These are phyloP conservation scores for Chamaea fasciata DNA, from an alignment of 2,113 vertebrate species.

Conservation along the genomic window DNA sequence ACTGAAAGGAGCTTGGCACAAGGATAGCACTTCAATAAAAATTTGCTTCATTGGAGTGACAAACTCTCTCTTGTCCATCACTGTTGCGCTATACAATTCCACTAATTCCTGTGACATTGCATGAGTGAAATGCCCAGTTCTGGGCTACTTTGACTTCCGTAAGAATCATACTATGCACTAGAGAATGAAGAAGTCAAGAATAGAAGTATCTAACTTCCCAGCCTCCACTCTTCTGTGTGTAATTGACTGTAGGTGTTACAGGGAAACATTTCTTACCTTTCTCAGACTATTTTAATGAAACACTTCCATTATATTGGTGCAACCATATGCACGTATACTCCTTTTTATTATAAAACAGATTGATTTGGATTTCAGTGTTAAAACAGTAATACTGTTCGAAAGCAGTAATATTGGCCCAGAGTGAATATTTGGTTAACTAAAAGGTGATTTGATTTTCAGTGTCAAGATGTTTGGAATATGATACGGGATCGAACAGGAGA, in stretches of 20 bases:
- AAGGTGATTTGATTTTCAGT: background rate
- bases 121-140: background rate
- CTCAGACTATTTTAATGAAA: background rate
- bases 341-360: background rate
- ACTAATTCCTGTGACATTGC: background rate
- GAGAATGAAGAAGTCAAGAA: background rate
- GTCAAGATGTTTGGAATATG: background rate
- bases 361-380: background rate
- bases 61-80: background rate
- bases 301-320: background rate
- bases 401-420: background rate
- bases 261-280: background rate
- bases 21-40: background rate
- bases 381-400: background rate
- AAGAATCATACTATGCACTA: background rate
- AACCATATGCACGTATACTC: background rate
- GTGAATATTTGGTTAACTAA: background rate
- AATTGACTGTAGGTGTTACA: background rate
- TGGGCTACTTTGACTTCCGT: background rate
- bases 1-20: background rate
- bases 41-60: background rate
- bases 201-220: background rate
- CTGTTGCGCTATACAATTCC: background rate
- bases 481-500: background rate
- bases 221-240: background rate